Conservation (phyloP, 2,113 vertebrate species). For the Catagonus wagneri region DNA sequence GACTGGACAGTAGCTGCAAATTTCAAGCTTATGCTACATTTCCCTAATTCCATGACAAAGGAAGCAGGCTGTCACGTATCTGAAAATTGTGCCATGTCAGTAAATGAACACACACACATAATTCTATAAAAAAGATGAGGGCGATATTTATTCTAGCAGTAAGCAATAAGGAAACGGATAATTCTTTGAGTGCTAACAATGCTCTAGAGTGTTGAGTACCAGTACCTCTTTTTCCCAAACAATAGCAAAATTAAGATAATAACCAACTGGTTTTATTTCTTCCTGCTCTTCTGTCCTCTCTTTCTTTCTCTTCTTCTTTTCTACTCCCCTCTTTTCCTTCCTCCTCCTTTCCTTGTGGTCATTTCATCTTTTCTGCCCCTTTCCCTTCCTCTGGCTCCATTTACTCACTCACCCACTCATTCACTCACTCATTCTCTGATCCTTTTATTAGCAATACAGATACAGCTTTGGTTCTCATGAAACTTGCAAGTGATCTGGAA, state of each 20-base stretch:
- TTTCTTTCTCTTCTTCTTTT: neutral
- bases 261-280: neutral
- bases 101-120: conserved; percentile 87
- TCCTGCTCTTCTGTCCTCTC: neutral
- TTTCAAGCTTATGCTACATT: conserved; percentile 85
- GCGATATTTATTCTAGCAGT: conserved; percentile 85
- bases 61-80: conserved; percentile 82
- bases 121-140: conserved; percentile 81
- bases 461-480: neutral
- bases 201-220: conserved; percentile 55
- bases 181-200: conserved; percentile 69
- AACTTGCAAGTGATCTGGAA: neutral
- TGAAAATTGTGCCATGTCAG: conserved; percentile 83
- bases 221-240: conserved; percentile 60
- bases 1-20: conserved; percentile 77
- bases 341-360: neutral
- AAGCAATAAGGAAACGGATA: conserved; percentile 82
- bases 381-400: neutral
- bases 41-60: conserved; percentile 86
- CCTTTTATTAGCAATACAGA: neutral
- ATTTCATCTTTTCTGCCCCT: neutral
- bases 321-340: neutral
- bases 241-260: neutral
- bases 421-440: neutral
- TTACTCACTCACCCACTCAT: neutral